These are phyloP conservation scores for Lochmaea crataegi DNA, from an alignment of 2,888 invertebrate genomes.

Conservation along the genomic window DNA sequence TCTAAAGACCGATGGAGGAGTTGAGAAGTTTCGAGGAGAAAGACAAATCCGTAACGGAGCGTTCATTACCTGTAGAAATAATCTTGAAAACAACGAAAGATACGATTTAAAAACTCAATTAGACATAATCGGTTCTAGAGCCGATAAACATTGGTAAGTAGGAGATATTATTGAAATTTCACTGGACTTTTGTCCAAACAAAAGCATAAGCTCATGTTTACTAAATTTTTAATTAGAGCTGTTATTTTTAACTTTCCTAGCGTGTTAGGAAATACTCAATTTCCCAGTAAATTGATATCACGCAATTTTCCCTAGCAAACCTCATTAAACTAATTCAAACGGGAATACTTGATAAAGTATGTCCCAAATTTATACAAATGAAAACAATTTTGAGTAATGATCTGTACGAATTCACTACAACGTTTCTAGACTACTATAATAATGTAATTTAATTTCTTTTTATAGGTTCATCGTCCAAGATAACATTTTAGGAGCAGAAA, in stretches of 20 bases:
- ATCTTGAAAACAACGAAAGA: constrained; percentile 73
- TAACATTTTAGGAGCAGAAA: constrained; percentile 80
- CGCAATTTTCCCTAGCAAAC: constrained; percentile 17
- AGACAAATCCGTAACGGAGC: constrained; percentile 73
- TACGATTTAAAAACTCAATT: constrained; percentile 85
- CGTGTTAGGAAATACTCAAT: constrained; percentile 13
- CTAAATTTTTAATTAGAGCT: constrained; percentile 17
- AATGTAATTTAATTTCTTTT: not conserved
- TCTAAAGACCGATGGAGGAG: constrained; percentile 69
- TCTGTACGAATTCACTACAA: no score
- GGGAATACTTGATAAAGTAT: no score
- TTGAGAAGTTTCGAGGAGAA: constrained; percentile 73
- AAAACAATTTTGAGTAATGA: no score
- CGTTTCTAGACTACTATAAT: no score
- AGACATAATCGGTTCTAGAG: constrained; percentile 84
- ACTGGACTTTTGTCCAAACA: not conserved
- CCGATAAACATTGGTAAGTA: constrained; percentile 84
- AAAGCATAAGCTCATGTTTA: not conserved
- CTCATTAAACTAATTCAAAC: constrained; percentile 23
- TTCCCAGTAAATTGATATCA: constrained; percentile 12
- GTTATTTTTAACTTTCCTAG: not conserved
- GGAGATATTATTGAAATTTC: not conserved
- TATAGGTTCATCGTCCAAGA: constrained; percentile 82
- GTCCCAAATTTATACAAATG: not conserved
- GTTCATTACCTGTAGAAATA: constrained; percentile 74